Evolutionary conservation across 1,140 invertebrate species (phyloP).

Genomic region (Brachionus rubens): DNA sequence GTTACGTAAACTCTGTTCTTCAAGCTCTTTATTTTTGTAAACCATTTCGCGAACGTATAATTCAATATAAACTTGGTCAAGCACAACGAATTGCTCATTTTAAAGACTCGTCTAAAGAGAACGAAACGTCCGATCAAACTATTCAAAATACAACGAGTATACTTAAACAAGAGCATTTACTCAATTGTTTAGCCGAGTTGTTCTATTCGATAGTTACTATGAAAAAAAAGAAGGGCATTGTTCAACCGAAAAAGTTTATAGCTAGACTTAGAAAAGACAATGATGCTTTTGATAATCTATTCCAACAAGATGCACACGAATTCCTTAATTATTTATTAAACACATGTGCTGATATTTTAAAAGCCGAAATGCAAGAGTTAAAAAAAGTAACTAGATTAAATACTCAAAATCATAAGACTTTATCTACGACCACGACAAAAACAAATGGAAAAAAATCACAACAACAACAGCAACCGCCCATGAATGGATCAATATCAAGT

Average conservation of each 20-base stretch:
- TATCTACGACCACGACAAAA: too few relatives aligned
- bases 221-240: slow-evolving; percentile 98
- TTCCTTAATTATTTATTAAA: slow-evolving; percentile 98
- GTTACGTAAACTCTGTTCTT: slow-evolving; percentile 97
- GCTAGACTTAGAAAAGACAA: slow-evolving; percentile 96
- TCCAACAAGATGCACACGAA: slow-evolving; percentile 99
- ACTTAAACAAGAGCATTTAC: slow-evolving; percentile 90
- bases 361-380: slow-evolving; percentile 43
- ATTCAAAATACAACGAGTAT: slow-evolving; percentile 67
- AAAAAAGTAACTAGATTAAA: slow-evolving; percentile 14
- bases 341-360: slow-evolving; percentile 64
- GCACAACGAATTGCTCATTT: slow-evolving; percentile 23
- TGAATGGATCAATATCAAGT: slow-evolving; percentile 38
- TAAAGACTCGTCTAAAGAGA: slow-evolving; percentile 47
- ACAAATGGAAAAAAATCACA: background rate
- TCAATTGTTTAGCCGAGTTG: slow-evolving; percentile 94
- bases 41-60: slow-evolving; percentile 94
- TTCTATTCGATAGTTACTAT: slow-evolving; percentile 98
- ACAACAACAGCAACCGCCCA: background rate
- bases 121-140: slow-evolving; percentile 66
- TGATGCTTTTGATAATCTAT: slow-evolving; percentile 96
- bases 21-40: slow-evolving; percentile 99
- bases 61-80: slow-evolving; percentile 78
- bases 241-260: slow-evolving; percentile 99
- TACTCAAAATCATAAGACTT: slow-evolving; percentile 25